Percentiles rank a stretch among this genome's conserved stretches.
Conservation (phyloP, 1,140 invertebrate genomes). For the Sycophila sp. region DNA sequence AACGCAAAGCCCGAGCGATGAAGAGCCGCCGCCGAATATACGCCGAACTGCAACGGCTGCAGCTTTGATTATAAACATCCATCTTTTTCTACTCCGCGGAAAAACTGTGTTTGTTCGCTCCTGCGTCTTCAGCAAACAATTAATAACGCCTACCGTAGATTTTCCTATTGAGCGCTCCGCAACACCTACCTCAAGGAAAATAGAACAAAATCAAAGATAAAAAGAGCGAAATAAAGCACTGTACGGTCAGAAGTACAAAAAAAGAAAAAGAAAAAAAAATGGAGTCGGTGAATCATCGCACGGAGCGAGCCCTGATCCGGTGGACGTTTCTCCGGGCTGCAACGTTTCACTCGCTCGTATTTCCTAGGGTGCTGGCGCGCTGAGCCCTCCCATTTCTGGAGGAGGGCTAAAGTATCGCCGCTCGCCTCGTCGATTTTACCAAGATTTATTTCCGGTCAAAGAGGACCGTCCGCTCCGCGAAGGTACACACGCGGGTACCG, state of each 20-base stretch:
- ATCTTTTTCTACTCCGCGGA: not conserved
- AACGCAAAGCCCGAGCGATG: too few relatives aligned
- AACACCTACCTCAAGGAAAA: not conserved
- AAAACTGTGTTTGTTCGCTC: conserved; percentile 19
- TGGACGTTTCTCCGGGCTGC: not conserved
- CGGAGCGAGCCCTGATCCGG: not conserved
- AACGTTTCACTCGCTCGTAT: too few relatives aligned
- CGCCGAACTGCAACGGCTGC: too few relatives aligned
- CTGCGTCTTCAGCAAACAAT: conserved; percentile 39
- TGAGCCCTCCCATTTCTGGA: not conserved
- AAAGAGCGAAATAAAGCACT: not conserved
- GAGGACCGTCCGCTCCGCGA: not conserved
- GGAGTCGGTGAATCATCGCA: conserved; percentile 6
- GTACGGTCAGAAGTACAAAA: not conserved
- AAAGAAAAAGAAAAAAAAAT: not conserved
- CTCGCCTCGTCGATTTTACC: not conserved
- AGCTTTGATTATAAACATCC: too few relatives aligned
- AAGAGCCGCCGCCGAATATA: too few relatives aligned
- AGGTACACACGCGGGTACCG: too few relatives aligned
- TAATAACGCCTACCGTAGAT: conserved; percentile 34
- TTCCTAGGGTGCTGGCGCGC: too few relatives aligned
- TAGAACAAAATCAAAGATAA: not conserved
- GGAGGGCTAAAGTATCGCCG: not conserved
- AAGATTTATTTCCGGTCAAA: conserved; percentile 19
- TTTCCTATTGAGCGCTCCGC: not conserved